Evolutionary conservation across 2,797 vertebrate species (phyloP), one percentile per base, ranked within the genome.

Genomic region (Clamator glandarius): DNA sequence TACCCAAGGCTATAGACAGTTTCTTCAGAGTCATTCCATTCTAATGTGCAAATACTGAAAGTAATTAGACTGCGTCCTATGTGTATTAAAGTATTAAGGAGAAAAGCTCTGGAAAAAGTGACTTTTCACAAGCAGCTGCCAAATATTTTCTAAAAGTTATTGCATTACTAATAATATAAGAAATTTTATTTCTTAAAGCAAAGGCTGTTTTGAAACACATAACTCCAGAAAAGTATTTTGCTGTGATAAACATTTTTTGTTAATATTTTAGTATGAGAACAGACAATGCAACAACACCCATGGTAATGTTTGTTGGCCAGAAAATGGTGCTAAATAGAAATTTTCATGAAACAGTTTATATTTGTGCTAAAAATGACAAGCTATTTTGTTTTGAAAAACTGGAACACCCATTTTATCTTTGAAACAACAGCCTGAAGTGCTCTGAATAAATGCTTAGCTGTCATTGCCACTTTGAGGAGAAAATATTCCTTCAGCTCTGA

Each of bases 21-120:
- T 94, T 90, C 84, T 93, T 95, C 94, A 86, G 75, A 93, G 58
- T 88, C 62, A 92, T 96, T 94, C 90, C 96, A 91, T 89, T 95
- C 76, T 93, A 94, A 95, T 91, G 84, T 92, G 90, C 75, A 95
- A 94, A 87, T 83, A 87, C 84, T 93, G 82, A 93, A 93, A 92
- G 91, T 75, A 91, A 95, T 96, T 94, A 95, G 55, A 33, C 7
- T 28, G 23, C 0, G 20, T 90, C 90, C 86, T 95, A 46, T 67
- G 77, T 88, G 79, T 89, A 81, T 93, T 94, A 36, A 93, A 87
- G 69, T 46, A 94, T 96, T 94, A 75, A 83, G 39, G 62, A 91
- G 50, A 88, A 95, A 92, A 89, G 39, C 16, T 73, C 81, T n/a
- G 84, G 86, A 81, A 96, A 93, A 92, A 87, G 54, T 87, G 80